A percentile compares a stretch with the other conserved stretches of the same genome.
Conservation (phyloP, 2,113 vertebrate species). For the Daphoenositta chrysoptera region DNA sequence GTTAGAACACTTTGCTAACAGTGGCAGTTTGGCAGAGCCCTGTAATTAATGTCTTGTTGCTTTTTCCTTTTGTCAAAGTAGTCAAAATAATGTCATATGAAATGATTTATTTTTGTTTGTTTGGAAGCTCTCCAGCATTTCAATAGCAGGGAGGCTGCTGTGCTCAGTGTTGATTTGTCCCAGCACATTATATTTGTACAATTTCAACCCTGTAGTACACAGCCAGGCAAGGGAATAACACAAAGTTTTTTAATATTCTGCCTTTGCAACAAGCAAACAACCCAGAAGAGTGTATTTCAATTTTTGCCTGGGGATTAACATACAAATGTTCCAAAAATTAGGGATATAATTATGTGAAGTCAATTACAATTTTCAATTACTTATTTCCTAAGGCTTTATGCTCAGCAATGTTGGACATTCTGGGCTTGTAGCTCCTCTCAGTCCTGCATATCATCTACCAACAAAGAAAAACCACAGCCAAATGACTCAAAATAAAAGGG, state of each 20-base stretch:
- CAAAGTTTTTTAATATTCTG: constrained; percentile 3
- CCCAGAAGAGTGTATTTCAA: background rate
- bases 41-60: background rate
- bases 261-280: constrained; percentile 8
- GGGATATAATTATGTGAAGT: constrained; percentile 22
- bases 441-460: background rate
- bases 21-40: background rate
- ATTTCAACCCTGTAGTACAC: background rate
- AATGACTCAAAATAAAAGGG: background rate
- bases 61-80: background rate
- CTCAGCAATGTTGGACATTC: background rate
- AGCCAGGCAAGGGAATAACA: background rate
- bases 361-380: constrained; percentile 37
- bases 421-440: background rate
- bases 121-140: background rate
- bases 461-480: background rate
- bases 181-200: background rate
- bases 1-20: background rate
- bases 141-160: background rate
- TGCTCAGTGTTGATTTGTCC: background rate
- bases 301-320: constrained; percentile 27
- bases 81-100: background rate
- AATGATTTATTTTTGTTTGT: constrained; percentile 12
- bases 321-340: constrained; percentile 32
- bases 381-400: constrained; percentile 14